Conservation (phyloP, 2,797 vertebrate species). For the Silurus lanzhouensis region DNA sequence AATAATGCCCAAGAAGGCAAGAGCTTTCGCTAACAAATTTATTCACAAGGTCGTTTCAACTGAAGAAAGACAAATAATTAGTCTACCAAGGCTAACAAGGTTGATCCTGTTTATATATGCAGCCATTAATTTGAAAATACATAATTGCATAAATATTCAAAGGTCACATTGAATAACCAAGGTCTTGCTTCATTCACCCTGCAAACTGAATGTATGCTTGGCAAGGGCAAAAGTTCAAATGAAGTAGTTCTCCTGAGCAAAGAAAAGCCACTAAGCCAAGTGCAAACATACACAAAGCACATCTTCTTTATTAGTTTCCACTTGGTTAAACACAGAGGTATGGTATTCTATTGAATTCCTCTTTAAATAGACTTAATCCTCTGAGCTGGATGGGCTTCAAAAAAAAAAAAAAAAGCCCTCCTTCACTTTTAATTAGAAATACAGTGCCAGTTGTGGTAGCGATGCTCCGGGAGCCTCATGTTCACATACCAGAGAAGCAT, state of each 20-base stretch:
- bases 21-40: neutral
- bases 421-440: conserved; percentile 78
- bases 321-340: conserved; percentile 59
- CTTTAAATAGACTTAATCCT: conserved; percentile 71
- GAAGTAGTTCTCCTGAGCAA: conserved; percentile 40
- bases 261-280: conserved; percentile 53
- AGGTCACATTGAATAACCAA: neutral
- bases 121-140: neutral
- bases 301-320: conserved; percentile 61
- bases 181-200: conserved; percentile 14
- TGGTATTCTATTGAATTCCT: conserved; percentile 70
- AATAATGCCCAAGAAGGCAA: neutral
- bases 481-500: conserved; percentile 74
- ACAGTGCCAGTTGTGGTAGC: conserved; percentile 71
- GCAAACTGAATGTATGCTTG: conserved; percentile 34
- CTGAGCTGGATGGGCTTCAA: conserved; percentile 64
- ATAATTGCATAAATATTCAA: conserved; percentile 1
- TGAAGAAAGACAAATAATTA: conserved; percentile 5
- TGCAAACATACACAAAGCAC: conserved; percentile 60
- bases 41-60: neutral
- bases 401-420: conserved; percentile 58
- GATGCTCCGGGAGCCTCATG: conserved; percentile 68
- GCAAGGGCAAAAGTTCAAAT: conserved; percentile 50
- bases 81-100: neutral
- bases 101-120: neutral